These are phyloP conservation scores for Psophia crepitans DNA, from an alignment of 2,113 vertebrate species.

Conservation along the genomic window DNA sequence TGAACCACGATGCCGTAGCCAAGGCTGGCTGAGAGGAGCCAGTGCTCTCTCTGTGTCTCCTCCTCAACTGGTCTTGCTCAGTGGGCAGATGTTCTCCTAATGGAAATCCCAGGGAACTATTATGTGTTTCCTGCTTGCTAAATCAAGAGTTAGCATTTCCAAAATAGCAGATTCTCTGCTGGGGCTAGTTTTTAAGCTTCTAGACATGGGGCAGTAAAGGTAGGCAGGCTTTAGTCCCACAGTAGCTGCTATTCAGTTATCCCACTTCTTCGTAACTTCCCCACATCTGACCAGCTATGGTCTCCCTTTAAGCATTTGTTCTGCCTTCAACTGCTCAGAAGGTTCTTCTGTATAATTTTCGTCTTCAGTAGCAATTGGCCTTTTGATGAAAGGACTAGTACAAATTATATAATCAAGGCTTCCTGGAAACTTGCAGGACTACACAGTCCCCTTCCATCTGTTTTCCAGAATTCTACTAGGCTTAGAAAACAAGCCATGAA, in stretches of 20 bases:
- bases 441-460: not conserved
- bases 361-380: not conserved
- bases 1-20: fast-evolving
- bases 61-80: not conserved
- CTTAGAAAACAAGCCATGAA: not conserved
- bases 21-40: not conserved
- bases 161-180: not conserved
- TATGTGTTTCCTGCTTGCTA: not conserved
- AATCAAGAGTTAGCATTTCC: not conserved
- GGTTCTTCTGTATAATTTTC: not conserved
- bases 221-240: not conserved
- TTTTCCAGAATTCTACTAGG: not conserved
- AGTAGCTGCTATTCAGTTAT: not conserved
- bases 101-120: not conserved
- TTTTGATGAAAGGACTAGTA: not conserved
- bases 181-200: not conserved
- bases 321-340: not conserved
- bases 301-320: not conserved
- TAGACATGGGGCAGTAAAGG: not conserved
- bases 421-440: not conserved
- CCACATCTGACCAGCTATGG: not conserved
- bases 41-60: not conserved
- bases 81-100: not conserved
- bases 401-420: not conserved
- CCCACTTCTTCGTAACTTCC: not conserved